Percentiles rank a stretch among this genome's conserved stretches.
Evolutionary conservation across 2,888 invertebrate genomes (phyloP).

Genomic region (Bombyx huttoni): DNA sequence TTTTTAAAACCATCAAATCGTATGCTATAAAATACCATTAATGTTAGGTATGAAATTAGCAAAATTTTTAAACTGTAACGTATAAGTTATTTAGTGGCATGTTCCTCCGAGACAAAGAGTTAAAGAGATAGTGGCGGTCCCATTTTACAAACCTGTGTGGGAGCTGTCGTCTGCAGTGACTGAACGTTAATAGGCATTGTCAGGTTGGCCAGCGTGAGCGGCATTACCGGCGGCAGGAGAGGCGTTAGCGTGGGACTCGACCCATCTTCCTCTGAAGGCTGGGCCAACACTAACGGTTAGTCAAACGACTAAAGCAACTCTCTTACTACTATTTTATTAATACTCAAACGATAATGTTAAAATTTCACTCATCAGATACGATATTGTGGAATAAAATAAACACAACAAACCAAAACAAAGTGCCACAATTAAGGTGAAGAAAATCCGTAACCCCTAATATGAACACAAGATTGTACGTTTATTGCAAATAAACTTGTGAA

Average conservation of each 20-base stretch:
- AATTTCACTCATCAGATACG: not conserved
- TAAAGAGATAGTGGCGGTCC: not conserved
- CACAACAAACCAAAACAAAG: not conserved
- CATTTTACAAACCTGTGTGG: slow-evolving; percentile 32
- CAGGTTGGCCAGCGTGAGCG: slow-evolving; percentile 22
- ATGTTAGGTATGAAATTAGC: no score
- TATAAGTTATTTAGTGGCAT: not conserved
- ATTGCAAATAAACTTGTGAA: not conserved
- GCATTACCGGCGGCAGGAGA: slow-evolving; percentile 40
- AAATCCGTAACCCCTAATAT: not conserved
- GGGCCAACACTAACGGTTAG: slow-evolving; percentile 17
- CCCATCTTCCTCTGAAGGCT: slow-evolving; percentile 32
- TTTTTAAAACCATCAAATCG: not conserved
- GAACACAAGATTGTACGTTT: not conserved
- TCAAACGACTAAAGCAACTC: slow-evolving; percentile 1
- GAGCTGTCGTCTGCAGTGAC: slow-evolving; percentile 22
- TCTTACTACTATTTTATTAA: not conserved
- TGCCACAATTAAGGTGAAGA: not conserved
- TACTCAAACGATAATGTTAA: not conserved
- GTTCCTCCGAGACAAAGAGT: not conserved
- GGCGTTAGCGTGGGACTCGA: slow-evolving; percentile 37
- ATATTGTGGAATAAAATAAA: not conserved
- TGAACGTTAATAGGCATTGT: slow-evolving; percentile 28
- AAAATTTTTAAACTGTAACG: not conserved
- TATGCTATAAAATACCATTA: no score